Conservation (phyloP, 2,797 vertebrate genomes). For the Distichodus sexfasciatus region DNA sequence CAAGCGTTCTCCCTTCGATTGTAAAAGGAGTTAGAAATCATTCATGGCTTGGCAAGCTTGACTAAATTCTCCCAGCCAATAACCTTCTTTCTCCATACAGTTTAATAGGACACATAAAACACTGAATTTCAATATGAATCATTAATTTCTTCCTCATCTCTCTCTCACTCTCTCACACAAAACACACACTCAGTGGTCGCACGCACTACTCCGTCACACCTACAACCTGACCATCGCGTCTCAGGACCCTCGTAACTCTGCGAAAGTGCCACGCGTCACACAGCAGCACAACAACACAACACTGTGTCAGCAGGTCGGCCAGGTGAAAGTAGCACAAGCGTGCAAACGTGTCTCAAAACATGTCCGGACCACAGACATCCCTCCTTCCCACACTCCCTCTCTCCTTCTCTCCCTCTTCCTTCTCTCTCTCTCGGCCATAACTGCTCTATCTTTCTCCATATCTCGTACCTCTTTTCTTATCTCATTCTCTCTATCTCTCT, state of each 20-base stretch:
- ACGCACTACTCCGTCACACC: conserved; percentile 9
- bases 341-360: conserved; percentile 51
- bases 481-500: conserved; percentile 20
- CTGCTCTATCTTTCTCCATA: conserved; percentile 30
- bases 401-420: background rate
- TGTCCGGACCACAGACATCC: conserved; percentile 45
- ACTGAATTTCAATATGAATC: conserved; percentile 19
- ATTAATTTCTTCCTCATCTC: background rate
- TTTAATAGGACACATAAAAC: conserved; percentile 41
- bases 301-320: conserved; percentile 49
- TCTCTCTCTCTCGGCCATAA: conserved; percentile 32
- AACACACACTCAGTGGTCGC: background rate
- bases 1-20: conserved; percentile 51
- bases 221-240: conserved; percentile 36
- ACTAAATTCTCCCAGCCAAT: conserved; percentile 42
- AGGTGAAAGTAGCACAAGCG: conserved; percentile 51
- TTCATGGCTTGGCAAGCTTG: conserved; percentile 43
- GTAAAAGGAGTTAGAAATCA: conserved; percentile 41
- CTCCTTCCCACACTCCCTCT: background rate
- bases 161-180: background rate
- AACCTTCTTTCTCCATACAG: conserved; percentile 31
- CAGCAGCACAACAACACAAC: conserved; percentile 46
- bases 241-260: conserved; percentile 39
- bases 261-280: conserved; percentile 14
- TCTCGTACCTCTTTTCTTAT: conserved; percentile 3